Base-by-base conservation (phyloP, 2,113 vertebrate species). In the Climacteris rufus region DNA sequence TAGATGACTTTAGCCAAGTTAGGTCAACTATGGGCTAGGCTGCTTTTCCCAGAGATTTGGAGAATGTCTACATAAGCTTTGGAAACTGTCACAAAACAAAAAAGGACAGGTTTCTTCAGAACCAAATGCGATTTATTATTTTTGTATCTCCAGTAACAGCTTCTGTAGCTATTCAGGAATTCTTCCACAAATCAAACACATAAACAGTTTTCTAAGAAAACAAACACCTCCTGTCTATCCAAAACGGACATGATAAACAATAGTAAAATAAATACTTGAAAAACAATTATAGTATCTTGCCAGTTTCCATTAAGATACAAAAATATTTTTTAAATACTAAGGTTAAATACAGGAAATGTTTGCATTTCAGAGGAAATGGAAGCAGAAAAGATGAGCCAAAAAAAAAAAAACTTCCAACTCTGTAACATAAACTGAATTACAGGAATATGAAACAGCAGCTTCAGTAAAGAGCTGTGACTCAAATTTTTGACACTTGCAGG, bases 321-420 rank as follows among this genome's bases (percentile, higher is more conserved):
- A 87, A 95, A 85, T 35, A 87, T 71, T 87, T 90, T 95, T 71
- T 22, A 63, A 59, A 94, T 59, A 68, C 59, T 42, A 47, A 74
- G 23, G 49, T 71, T 85, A 95, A 94, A 89, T 68, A 69, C 93
- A 81, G 96, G 96, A 97, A 96, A 94, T 90, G 83, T 92, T 90
- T 85, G 42, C 50, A 59, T 92, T 93, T 96, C 64, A 87, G 56
- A 96, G 97, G 95, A 96, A 97, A 92, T 76, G 60, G 57, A 57
- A 90, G 57, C 28, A 88, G 69, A 90, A 93, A 86, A 89, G 61
- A 96, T 75, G 90, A 90, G 61, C 53, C 61, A 87, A 89, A 95
- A 89, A 60, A 57, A 57, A 31, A 82, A 87, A 87, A 76, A 39
- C 53, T 89, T 94, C 95, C 54, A 86, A 74, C 42, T 63, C 52